Base-by-base conservation (phyloP, 2,888 invertebrate genomes). In the Archips crataeganus region DNA sequence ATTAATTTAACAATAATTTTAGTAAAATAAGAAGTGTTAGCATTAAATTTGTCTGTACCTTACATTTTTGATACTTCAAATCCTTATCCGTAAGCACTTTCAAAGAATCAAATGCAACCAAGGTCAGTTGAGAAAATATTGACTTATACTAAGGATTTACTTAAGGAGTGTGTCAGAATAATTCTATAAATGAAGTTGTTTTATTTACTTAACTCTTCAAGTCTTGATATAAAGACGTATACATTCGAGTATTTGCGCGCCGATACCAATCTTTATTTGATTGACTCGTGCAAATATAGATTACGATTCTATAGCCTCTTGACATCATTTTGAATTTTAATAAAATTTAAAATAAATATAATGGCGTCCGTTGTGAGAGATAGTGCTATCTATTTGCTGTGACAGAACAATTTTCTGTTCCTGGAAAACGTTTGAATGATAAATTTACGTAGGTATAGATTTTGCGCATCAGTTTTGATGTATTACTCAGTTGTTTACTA, bases 241-340 rank as follows among this genome's bases (percentile, higher is more conserved):
- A 60, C 11, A 64, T 49, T 69, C 49, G 66, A 73, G 68, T 73
- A 73, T 73, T 69, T 69, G 34, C 68, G 9, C 42, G 15, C 5
- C 32, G 59, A 69, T 60, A 49, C 15, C 59, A 69, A 73, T 73
- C 73, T 59, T 59, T 73, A 69, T 73, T 69, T 73, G 39, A 57
- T 39, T 49, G 23, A 59, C 23, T n/a, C 9, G 36, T 32, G 51
- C 63, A 68, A 67, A 67, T 13, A 49, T 11, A 73, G 73, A 73
- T 68, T 47, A 34, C 1, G 15, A 6, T 13, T 42, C 34, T 61
- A 67, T 42, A 67, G 57, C 10, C 49, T 59, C 57, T 73, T 73
- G 72, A 68, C 59, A 73, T 69, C 72, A 42, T 64, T 64, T 66
- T 54, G 61, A 69, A 73, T 69, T 73, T 72, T 68, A 42, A 73